Conservation (phyloP, 2,113 vertebrate genomes). For the Oncorhynchus clarkii region DNA sequence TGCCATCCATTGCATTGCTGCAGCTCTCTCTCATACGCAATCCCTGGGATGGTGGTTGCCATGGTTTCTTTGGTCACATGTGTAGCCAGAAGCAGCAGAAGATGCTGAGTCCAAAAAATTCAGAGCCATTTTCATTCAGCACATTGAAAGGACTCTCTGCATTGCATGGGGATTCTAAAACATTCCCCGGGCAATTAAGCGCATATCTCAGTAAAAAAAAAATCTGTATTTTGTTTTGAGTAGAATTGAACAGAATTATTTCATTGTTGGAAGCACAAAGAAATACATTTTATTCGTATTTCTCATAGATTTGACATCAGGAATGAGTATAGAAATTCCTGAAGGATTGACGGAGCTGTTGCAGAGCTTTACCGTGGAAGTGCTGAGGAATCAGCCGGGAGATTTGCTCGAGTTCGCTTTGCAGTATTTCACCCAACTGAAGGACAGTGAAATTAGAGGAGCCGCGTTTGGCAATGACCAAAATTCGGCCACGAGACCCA, state of each 20-base stretch:
- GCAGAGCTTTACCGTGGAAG: constrained; percentile 60
- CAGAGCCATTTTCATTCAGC: constrained; percentile 74
- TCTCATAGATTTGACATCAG: constrained; percentile 72
- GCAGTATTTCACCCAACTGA: constrained; percentile 93
- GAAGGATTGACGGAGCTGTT: constrained; percentile 97
- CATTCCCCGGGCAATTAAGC: not conserved
- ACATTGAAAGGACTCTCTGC: constrained; percentile 34
- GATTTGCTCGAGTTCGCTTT: constrained; percentile 94
- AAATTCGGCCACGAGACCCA: constrained; percentile 68
- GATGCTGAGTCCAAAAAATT: constrained; percentile 70
- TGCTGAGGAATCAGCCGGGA: constrained; percentile 89
- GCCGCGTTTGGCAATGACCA: constrained; percentile 76
- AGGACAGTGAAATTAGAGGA: constrained; percentile 79
- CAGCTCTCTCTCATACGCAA: constrained; percentile 68
- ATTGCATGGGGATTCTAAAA: constrained; percentile 10
- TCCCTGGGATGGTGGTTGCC: constrained; percentile 84
- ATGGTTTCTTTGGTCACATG: constrained; percentile 93
- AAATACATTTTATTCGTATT: constrained; percentile 55
- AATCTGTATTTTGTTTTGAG: not conserved
- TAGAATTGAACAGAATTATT: not conserved
- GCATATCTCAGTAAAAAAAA: not conserved
- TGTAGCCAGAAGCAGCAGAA: constrained; percentile 72
- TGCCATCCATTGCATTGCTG: constrained; percentile 16
- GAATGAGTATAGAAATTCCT: constrained; percentile 98
- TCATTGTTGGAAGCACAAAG: not conserved